phyloP scores from a whole-genome alignment of 2,888 invertebrate species.

The Pyrgus malvae region DNA sequence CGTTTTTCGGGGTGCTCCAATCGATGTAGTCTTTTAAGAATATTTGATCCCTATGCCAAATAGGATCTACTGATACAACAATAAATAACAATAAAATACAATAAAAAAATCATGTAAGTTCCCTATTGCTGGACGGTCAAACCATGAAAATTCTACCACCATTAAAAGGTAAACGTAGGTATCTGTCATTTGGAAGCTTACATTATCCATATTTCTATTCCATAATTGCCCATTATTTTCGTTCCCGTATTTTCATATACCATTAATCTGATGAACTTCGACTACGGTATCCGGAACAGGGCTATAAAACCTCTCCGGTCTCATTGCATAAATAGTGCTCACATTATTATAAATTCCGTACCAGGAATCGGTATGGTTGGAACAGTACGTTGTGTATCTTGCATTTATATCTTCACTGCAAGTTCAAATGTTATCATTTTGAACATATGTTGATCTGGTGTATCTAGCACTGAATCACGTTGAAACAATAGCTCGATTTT shows the following conservation, averaged over 20 bases:
- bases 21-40: too few species aligned
- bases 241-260: neutral
- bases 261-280: neutral
- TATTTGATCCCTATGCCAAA: too few species aligned
- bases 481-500: conserved; percentile 30
- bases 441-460: conserved; percentile 31
- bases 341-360: conserved; percentile 25
- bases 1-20: too few species aligned
- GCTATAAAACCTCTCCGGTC: conserved; percentile 3
- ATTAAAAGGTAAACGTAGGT: too few species aligned
- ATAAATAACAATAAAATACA: too few species aligned
- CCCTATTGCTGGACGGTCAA: too few species aligned
- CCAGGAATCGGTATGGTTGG: conserved; percentile 20
- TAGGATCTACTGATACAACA: too few species aligned
- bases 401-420: conserved; percentile 26
- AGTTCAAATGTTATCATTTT: conserved; percentile 37
- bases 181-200: too few species aligned
- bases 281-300: neutral
- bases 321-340: conserved; percentile 15
- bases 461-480: conserved; percentile 25
- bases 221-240: too few species aligned
- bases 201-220: too few species aligned
- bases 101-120: too few species aligned
- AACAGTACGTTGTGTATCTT: conserved; percentile 23
- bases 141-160: too few species aligned